Base-by-base conservation (phyloP, 2,113 vertebrate species). In the Phrynosoma blainvillii region DNA sequence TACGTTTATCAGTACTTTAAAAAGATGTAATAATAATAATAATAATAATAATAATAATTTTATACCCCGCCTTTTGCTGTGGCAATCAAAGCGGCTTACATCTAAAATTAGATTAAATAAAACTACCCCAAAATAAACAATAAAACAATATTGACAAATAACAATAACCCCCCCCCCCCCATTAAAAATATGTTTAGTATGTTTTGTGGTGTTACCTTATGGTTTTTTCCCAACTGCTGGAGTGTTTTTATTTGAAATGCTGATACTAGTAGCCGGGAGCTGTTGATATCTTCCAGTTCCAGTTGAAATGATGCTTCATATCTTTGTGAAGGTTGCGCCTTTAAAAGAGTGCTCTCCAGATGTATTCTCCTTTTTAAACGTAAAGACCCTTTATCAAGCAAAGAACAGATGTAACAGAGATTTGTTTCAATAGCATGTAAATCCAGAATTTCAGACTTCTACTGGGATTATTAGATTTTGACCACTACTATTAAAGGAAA, bases 201-300 rank as follows among this genome's bases (percentile, higher is more conserved):
- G n/a, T 16, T 59, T 59, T 14, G 18, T 59, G 12, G 18, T 20
- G 42, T 62, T 36, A 32, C 40, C 2, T n/a, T 59, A 25, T 42
- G 30, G 59, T 56, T 8, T 27, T 73, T 27, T 30, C 5, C 20
- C 16, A 13, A 8, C 68, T 3, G 0, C n/a, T 0, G 0, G 0
- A n/a, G 54, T 40, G 5, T 65, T 52, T 5, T 8, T 40, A 74
- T 52, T 83, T 70, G 42, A 81, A 81, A 65, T 54, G 25, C 30
- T 78, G 32, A 16, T 11, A 52, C 18, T 4, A 42, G 82, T 4
- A 27, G 81, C 21, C 16, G 1, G 40, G 23, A 1, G 18, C 2
- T 27, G 1, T 13, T 71, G 42, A 21, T 30, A 0, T 30, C 47
- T 62, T 40, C 68, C 20, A 36, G 6, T 0, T 2, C 65, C 14